These are phyloP conservation scores for Karalla daura DNA, from an alignment of 2,797 vertebrate species.

Conservation along the genomic window DNA sequence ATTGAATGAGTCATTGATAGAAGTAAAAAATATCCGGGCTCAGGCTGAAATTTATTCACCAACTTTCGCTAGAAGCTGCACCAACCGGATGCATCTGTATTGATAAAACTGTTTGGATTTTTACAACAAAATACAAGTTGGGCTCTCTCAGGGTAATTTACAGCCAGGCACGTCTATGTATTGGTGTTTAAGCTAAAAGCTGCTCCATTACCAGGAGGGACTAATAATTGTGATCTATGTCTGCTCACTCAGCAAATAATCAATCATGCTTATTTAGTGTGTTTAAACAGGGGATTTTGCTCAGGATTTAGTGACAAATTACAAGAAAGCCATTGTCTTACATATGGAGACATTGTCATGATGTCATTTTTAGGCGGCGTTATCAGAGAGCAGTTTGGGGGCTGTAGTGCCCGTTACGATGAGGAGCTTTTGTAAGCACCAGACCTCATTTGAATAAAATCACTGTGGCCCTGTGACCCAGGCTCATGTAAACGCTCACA, in stretches of 20 bases:
- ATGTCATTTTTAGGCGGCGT: neutral
- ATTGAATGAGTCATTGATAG: slow-evolving; percentile 41
- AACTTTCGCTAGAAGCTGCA: slow-evolving; percentile 13
- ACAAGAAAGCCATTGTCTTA: slow-evolving; percentile 12
- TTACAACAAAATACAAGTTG: slow-evolving; percentile 35
- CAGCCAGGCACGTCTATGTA: slow-evolving; percentile 36
- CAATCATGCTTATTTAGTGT: slow-evolving; percentile 63
- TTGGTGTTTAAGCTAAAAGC: slow-evolving; percentile 65
- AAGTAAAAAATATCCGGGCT: slow-evolving; percentile 10
- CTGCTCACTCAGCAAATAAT: slow-evolving; percentile 66
- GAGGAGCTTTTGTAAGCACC: slow-evolving; percentile 32
- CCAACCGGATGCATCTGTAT: slow-evolving; percentile 29
- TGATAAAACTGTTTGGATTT: slow-evolving; percentile 42
- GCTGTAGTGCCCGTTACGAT: neutral
- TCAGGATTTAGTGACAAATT: slow-evolving; percentile 33
- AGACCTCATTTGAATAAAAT: slow-evolving; percentile 53
- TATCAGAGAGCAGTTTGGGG: slow-evolving; percentile 16
- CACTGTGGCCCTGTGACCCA: slow-evolving; percentile 39
- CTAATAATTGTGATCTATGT: slow-evolving; percentile 66
- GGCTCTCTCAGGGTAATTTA: slow-evolving; percentile 41
- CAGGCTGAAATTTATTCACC: slow-evolving; percentile 1
- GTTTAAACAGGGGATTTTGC: slow-evolving; percentile 44
- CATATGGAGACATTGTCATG: slow-evolving; percentile 1
- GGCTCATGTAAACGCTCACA: slow-evolving; percentile 34
- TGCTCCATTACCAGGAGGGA: slow-evolving; percentile 48